Evolutionary conservation across 2,113 vertebrate genomes (phyloP).

Genomic region (Balaeniceps rex): DNA sequence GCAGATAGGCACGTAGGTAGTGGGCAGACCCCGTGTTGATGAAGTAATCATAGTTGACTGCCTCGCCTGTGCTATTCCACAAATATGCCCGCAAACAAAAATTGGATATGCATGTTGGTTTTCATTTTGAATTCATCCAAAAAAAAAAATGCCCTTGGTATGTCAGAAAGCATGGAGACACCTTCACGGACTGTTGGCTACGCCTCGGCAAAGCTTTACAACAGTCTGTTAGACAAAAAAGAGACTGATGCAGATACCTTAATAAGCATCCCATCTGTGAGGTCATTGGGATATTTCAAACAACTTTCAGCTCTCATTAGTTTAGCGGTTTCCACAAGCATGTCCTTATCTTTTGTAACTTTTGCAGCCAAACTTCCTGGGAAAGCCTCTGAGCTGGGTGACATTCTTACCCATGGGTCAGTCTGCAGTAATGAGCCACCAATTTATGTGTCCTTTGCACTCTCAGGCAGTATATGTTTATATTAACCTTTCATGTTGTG

Average conservation of each 20-base stretch:
- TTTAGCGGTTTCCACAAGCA: conserved; percentile 73
- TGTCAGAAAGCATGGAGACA: conserved; percentile 87
- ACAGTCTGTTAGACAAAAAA: conserved; percentile 82
- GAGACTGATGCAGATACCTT: conserved; percentile 80
- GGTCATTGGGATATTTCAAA: conserved; percentile 86
- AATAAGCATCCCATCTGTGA: conserved; percentile 86
- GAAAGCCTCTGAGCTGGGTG: conserved; percentile 76
- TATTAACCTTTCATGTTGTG: conserved; percentile 77
- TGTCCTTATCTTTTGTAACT: conserved; percentile 80
- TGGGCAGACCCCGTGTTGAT: conserved; percentile 65
- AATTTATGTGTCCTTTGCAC: conserved; percentile 70
- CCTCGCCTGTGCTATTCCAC: conserved; percentile 59
- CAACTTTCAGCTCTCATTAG: conserved; percentile 88
- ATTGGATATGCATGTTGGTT: conserved; percentile 59
- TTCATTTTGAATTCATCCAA: conserved; percentile 74
- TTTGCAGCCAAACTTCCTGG: conserved; percentile 80
- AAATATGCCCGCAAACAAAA: conserved; percentile 72
- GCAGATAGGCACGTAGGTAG: conserved; percentile 82
- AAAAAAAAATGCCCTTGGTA: conserved; percentile 74
- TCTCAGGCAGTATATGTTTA: conserved; percentile 73
- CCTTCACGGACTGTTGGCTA: conserved; percentile 96
- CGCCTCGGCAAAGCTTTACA: conserved; percentile 81
- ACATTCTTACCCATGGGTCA: conserved; percentile 81
- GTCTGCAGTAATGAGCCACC: conserved; percentile 82
- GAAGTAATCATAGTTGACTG: conserved; percentile 73